Evolutionary conservation across 2,888 invertebrate species (phyloP).

Genomic region (Myathropa florea): DNA sequence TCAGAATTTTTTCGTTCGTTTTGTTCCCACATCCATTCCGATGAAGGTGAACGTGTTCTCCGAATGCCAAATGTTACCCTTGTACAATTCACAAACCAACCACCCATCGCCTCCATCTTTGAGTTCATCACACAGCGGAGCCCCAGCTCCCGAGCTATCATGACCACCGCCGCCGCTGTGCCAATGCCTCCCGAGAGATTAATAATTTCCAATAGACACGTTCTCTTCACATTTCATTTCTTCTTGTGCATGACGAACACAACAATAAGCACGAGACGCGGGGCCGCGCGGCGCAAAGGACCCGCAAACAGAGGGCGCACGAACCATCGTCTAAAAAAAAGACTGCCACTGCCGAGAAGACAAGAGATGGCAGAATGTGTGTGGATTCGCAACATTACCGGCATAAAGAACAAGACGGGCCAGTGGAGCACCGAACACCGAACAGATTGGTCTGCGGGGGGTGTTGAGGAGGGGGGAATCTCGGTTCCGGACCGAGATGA

Average conservation of each 20-base stretch:
- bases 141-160: constrained; percentile 27
- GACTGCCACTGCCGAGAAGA: constrained; percentile 6
- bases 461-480: neutral
- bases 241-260: constrained; percentile 53
- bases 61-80: constrained; percentile 60
- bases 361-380: constrained; percentile 54
- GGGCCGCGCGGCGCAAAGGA: neutral
- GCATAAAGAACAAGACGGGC: constrained; percentile 6
- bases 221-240: constrained; percentile 67
- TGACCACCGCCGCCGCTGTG: constrained; percentile 33
- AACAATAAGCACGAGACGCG: constrained; percentile 46
- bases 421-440: neutral
- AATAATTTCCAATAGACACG: constrained; percentile 70
- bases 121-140: constrained; percentile 24
- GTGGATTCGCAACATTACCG: constrained; percentile 56
- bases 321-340: neutral
- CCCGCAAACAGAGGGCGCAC: neutral
- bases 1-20: neutral
- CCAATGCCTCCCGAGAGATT: constrained; percentile 65
- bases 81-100: neutral
- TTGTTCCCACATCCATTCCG: constrained; percentile 18
- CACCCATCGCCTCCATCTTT: neutral
- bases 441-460: constrained; percentile 28
- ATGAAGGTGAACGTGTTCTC: constrained; percentile 67
- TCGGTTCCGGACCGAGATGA: constrained; percentile 19